phyloP scores from a whole-genome alignment of 2,113 vertebrate species.

The Euleptes europaea region DNA sequence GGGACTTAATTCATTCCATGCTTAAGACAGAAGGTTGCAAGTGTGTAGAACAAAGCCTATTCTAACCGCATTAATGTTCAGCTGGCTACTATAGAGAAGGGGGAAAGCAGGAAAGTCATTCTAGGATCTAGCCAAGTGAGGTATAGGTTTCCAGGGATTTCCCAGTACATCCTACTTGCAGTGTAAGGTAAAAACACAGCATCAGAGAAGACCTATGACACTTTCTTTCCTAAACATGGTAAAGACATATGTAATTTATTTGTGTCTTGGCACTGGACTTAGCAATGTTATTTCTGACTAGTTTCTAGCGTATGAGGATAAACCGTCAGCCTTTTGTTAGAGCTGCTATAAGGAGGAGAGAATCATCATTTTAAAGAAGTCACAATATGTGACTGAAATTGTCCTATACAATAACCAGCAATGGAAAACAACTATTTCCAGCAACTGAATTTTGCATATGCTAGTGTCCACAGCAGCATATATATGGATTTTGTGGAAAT shows the following conservation, averaged over 20 bases:
- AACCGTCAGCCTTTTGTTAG: background rate
- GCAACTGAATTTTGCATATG: background rate
- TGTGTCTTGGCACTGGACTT: background rate
- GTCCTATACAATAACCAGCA: background rate
- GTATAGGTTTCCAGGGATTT: too few relatives aligned
- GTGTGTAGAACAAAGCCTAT: too few relatives aligned
- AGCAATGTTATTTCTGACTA: background rate
- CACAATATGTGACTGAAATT: conserved; percentile 1
- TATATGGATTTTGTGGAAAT: background rate
- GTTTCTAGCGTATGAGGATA: background rate
- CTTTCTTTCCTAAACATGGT: background rate
- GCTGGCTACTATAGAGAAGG: too few relatives aligned
- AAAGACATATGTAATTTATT: background rate
- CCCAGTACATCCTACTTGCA: background rate
- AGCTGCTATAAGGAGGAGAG: background rate
- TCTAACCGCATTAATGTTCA: too few relatives aligned
- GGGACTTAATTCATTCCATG: too few relatives aligned
- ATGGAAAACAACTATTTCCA: background rate
- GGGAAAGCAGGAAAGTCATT: too few relatives aligned
- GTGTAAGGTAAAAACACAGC: background rate
- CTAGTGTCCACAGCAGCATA: background rate
- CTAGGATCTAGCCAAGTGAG: too few relatives aligned
- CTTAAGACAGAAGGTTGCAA: too few relatives aligned
- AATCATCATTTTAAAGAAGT: background rate
- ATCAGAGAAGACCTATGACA: background rate